Evolutionary conservation across 2,113 vertebrate genomes (phyloP).

Genomic region (Pipa parva): DNA sequence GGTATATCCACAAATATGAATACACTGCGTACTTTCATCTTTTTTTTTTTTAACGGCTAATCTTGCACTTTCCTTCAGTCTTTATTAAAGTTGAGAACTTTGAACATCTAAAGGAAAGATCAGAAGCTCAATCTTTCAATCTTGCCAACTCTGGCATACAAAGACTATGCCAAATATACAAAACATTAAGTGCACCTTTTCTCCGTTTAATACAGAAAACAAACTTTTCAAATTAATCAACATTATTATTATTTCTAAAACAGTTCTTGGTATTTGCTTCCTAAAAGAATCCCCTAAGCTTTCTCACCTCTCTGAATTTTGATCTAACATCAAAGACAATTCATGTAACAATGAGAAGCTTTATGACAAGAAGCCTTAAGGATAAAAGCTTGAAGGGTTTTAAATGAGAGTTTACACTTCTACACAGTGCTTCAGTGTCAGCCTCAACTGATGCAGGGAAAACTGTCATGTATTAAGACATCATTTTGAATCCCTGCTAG

Average conservation of each 20-base stretch:
- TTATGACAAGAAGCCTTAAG: slow-evolving; percentile 28
- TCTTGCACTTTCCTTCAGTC: too few relatives aligned
- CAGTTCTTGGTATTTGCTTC: background rate
- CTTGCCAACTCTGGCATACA: too few relatives aligned
- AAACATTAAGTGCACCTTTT: too few relatives aligned
- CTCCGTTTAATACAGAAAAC: too few relatives aligned
- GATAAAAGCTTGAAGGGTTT: slow-evolving; percentile 28
- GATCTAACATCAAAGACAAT: slow-evolving; percentile 15
- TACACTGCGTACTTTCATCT: too few relatives aligned
- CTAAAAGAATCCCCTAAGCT: background rate
- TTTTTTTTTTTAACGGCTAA: too few relatives aligned
- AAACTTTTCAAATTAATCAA: background rate
- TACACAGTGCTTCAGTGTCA: slow-evolving; percentile 23
- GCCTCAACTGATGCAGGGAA: background rate
- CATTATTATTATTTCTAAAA: background rate
- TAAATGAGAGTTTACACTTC: slow-evolving; percentile 34
- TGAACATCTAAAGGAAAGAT: too few relatives aligned
- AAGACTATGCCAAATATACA: too few relatives aligned
- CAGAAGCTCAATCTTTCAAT: too few relatives aligned
- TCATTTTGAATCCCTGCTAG: slow-evolving; percentile 15
- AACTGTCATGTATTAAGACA: slow-evolving; percentile 28
- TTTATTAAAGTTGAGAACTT: too few relatives aligned
- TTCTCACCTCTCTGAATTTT: slow-evolving; percentile 2
- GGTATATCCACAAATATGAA: too few relatives aligned
- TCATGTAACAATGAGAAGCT: slow-evolving; percentile 20